Conservation (phyloP, 2,113 vertebrate species). For the Caranx melampygus region DNA sequence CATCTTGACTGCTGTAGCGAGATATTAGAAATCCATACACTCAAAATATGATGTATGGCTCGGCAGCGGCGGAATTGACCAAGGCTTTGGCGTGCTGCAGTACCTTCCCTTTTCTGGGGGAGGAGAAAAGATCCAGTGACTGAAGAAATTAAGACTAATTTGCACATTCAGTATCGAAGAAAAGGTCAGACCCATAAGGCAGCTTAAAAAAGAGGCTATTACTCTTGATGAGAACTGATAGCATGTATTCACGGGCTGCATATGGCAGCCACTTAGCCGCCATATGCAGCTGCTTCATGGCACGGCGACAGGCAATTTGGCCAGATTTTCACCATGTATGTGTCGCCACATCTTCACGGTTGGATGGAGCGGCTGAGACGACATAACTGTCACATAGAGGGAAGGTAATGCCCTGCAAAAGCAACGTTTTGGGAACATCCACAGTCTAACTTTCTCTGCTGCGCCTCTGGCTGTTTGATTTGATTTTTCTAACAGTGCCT, state of each 20-base stretch:
- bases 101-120: constrained; percentile 42
- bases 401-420: neutral
- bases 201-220: constrained; percentile 66
- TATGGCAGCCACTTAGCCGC: constrained; percentile 48
- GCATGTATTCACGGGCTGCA: constrained; percentile 34
- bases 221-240: constrained; percentile 64
- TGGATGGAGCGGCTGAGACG: constrained; percentile 4
- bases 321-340: constrained; percentile 41
- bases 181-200: constrained; percentile 76
- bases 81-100: constrained; percentile 52
- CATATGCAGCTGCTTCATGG: constrained; percentile 31
- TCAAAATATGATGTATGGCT: constrained; percentile 76
- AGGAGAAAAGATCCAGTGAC: constrained; percentile 20
- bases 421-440: neutral
- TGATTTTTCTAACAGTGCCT: neutral
- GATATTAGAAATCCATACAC: constrained; percentile 82
- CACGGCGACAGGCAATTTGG: constrained; percentile 50
- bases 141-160: constrained; percentile 73
- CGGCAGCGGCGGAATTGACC: constrained; percentile 53
- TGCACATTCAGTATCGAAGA: constrained; percentile 61
- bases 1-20: constrained; percentile 74
- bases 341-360: constrained; percentile 31
- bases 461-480: neutral
- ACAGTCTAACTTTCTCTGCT: neutral
- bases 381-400: neutral